Conservation (phyloP, 2,888 invertebrate genomes). For the Sarcophaga variegata region DNA sequence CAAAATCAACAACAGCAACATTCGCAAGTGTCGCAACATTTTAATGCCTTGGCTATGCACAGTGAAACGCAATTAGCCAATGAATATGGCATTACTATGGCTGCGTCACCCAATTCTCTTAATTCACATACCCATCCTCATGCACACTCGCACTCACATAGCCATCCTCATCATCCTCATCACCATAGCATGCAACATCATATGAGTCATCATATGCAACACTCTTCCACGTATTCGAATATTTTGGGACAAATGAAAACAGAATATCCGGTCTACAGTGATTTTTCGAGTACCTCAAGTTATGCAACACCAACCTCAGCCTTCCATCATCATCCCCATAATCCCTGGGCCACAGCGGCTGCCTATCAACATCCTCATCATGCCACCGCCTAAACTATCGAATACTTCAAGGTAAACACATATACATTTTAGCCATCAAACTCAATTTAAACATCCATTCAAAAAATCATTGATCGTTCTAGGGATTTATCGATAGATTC, state of each 20-base stretch:
- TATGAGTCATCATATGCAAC: conserved; percentile 56
- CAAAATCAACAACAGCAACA: conserved; percentile 67
- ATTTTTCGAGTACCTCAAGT: conserved; percentile 72
- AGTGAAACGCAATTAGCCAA: conserved; percentile 77
- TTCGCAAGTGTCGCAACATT: conserved; percentile 72
- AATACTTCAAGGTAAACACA: conserved; percentile 32
- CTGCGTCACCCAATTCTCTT: conserved; percentile 67
- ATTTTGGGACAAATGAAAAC: conserved; percentile 76
- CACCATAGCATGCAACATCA: conserved; percentile 51
- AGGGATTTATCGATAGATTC: conserved; percentile 33
- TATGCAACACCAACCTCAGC: conserved; percentile 71
- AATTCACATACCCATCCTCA: conserved; percentile 56
- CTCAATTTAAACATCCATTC: no score
- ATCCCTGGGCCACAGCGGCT: conserved; percentile 77
- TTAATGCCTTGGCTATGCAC: conserved; percentile 78
- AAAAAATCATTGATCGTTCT: not conserved
- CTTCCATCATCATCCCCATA: conserved; percentile 73
- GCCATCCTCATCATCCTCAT: conserved; percentile 28
- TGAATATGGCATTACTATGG: conserved; percentile 78
- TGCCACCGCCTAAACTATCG: conserved; percentile 73
- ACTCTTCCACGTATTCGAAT: conserved; percentile 70
- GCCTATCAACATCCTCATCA: conserved; percentile 76
- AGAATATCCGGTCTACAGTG: conserved; percentile 76
- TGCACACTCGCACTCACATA: conserved; percentile 44
- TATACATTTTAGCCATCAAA: no score